These are phyloP conservation scores for Hemiscyllium ocellatum DNA, from an alignment of 2,113 vertebrate genomes.

Conservation along the genomic window DNA sequence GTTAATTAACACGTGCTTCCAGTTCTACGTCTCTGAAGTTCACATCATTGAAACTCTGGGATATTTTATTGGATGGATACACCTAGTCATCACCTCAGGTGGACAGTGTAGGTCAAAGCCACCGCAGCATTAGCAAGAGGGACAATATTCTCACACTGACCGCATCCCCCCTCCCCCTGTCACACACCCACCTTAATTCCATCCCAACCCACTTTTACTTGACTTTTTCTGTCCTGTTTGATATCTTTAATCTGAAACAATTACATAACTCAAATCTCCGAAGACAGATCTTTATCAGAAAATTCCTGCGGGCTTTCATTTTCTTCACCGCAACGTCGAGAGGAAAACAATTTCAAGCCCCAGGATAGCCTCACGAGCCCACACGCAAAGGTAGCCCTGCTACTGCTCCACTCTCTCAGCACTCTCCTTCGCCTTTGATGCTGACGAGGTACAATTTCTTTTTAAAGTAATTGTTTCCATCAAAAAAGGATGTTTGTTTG, in stretches of 20 bases:
- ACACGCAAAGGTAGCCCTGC: conserved; percentile 25
- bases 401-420: background rate
- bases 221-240: background rate
- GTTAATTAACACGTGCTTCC: conserved; percentile 48
- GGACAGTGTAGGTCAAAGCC: background rate
- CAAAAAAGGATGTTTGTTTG: background rate
- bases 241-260: conserved; percentile 17
- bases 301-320: conserved; percentile 30
- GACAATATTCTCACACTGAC: background rate
- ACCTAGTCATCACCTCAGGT: background rate
- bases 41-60: conserved; percentile 44
- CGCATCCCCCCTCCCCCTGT: background rate
- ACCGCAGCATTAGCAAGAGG: background rate
- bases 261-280: background rate
- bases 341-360: conserved; percentile 33
- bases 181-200: background rate
- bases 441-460: background rate
- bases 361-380: background rate
- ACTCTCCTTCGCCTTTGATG: background rate
- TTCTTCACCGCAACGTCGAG: background rate
- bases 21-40: conserved; percentile 47
- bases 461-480: conserved; percentile 14
- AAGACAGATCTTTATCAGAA: conserved; percentile 22
- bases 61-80: background rate
- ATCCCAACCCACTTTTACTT: background rate